A percentile compares a stretch with the other conserved stretches of the same genome.
Conservation (phyloP, 1,140 invertebrate species). For the Monochamus saltuarius region DNA sequence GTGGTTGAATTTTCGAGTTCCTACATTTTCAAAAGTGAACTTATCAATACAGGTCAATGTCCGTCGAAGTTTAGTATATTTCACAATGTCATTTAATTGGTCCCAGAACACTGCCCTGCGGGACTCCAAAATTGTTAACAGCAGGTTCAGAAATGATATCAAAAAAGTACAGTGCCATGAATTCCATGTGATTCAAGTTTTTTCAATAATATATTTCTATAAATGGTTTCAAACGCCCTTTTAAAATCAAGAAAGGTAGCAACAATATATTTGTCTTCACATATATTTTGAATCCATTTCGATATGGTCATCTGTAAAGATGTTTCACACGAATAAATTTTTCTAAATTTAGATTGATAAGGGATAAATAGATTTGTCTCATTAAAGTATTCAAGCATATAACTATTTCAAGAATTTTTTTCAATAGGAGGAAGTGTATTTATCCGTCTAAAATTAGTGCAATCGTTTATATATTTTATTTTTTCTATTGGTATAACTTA, state of each 20-base stretch:
- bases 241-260: conserved; percentile 6
- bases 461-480: neutral
- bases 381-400: conserved; percentile 8
- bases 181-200: conserved; percentile 8
- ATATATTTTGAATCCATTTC: conserved; percentile 6
- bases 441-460: conserved; percentile 1
- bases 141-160: neutral
- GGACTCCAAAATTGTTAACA: conserved; percentile 6
- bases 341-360: conserved; percentile 6
- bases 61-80: no score
- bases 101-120: conserved; percentile 9
- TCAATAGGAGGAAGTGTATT: conserved; percentile 11
- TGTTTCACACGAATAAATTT: conserved; percentile 5
- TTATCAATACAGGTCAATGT: no score
- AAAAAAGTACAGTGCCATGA: neutral
- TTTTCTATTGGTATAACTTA: conserved; percentile 2
- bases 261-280: conserved; percentile 5
- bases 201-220: conserved; percentile 4
- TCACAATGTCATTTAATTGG: neutral
- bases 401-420: conserved; percentile 5
- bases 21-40: no score
- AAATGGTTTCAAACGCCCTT: conserved; percentile 9
- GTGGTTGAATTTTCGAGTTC: no score
- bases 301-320: conserved; percentile 6
- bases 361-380: neutral